A percentile compares a stretch with the other conserved stretches of the same genome.
These are phyloP conservation scores for Aphelenchoides bicaudatus DNA, from an alignment of 2,888 invertebrate genomes.

Conservation along the genomic window DNA sequence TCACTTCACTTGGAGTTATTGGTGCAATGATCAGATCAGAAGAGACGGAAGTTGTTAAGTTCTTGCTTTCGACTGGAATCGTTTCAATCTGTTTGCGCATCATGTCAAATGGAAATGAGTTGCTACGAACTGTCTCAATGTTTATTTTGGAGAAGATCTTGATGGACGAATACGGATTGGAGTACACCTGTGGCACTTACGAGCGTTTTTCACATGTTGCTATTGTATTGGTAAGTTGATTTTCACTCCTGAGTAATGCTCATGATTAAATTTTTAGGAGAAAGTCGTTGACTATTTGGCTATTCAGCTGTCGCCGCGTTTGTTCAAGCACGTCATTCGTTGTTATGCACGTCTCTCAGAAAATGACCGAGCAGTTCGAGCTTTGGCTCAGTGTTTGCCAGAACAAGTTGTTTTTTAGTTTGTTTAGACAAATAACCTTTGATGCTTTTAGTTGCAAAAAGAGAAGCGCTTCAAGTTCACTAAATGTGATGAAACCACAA, in stretches of 20 bases:
- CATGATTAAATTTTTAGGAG: constrained; percentile 67
- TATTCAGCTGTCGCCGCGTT: constrained; percentile 89
- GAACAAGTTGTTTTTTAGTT: too few relatives aligned
- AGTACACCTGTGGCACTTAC: constrained; percentile 98
- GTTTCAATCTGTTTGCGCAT: constrained; percentile 95
- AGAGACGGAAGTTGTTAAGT: constrained; percentile 72
- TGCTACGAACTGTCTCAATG: constrained; percentile 97
- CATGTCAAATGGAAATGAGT: constrained; percentile 97
- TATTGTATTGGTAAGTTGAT: constrained; percentile 84
- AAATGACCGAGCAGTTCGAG: constrained; percentile 93
- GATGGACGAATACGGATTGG: constrained; percentile 91
- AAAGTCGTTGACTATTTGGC: constrained; percentile 97
- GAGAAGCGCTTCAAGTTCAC: not conserved
- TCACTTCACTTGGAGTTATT: constrained; percentile 92
- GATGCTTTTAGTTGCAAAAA: constrained; percentile 6
- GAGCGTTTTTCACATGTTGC: constrained; percentile 99
- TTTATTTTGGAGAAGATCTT: constrained; percentile 97
- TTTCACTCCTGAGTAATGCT: not conserved
- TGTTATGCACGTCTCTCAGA: constrained; percentile 95
- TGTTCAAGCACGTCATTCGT: constrained; percentile 94
- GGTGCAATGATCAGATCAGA: constrained; percentile 86
- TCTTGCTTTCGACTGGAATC: constrained; percentile 94
- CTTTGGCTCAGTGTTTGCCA: constrained; percentile 90
- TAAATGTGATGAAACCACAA: too few relatives aligned
- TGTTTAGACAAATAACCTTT: too few relatives aligned